Evolutionary conservation across 2,113 vertebrate genomes (phyloP).

Genomic region (Lagopus leucura): DNA sequence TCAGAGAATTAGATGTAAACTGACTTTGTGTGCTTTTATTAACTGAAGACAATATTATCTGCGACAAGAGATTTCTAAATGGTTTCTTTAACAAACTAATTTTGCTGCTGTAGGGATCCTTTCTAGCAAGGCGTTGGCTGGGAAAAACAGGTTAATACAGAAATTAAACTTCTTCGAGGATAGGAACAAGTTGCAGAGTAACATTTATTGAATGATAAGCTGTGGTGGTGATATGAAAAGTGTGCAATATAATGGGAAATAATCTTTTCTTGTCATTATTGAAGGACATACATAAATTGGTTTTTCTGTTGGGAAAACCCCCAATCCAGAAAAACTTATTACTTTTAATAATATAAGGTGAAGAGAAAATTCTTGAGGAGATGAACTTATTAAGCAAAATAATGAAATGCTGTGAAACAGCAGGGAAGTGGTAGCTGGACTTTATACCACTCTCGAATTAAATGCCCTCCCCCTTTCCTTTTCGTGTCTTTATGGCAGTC

Average conservation of each 20-base stretch:
- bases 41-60: conserved; percentile 79
- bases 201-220: conserved; percentile 86
- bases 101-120: conserved; percentile 69
- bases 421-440: conserved; percentile 78
- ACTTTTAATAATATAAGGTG: conserved; percentile 86
- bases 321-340: conserved; percentile 86
- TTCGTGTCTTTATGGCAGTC: conserved; percentile 70
- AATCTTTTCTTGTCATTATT: conserved; percentile 85
- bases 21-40: conserved; percentile 75
- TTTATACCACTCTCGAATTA: conserved; percentile 81
- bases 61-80: conserved; percentile 77
- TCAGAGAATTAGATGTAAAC: conserved; percentile 76
- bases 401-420: conserved; percentile 84
- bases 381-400: conserved; percentile 88
- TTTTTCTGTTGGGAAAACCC: conserved; percentile 86
- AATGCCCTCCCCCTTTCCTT: conserved; percentile 61
- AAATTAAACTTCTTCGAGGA: conserved; percentile 83
- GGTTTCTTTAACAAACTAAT: conserved; percentile 80
- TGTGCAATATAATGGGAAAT: conserved; percentile 83
- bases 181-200: conserved; percentile 80
- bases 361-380: conserved; percentile 85
- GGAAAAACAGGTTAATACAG: conserved; percentile 82
- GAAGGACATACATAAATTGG: conserved; percentile 86
- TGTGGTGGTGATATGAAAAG: conserved; percentile 81
- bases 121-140: conserved; percentile 71